phyloP scores from a whole-genome alignment of 2,113 vertebrate species.

The Ictalurus punctatus region DNA sequence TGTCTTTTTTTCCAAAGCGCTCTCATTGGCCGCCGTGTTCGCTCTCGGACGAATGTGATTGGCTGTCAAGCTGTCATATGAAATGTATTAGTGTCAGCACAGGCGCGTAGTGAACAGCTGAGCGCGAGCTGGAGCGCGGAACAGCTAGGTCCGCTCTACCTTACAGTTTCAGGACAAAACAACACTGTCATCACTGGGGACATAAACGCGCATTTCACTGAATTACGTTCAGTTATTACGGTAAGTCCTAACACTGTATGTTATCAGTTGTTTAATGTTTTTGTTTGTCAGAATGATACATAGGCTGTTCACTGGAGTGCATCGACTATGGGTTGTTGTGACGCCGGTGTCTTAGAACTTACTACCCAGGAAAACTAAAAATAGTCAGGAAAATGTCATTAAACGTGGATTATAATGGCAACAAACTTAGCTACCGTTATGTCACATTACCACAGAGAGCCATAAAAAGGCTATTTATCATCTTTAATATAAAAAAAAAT shows the following conservation, averaged over 20 bases:
- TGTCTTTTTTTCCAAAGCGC: not conserved
- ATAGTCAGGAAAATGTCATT: not conserved
- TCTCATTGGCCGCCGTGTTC: slow-evolving; percentile 46
- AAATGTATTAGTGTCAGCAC: slow-evolving; percentile 20
- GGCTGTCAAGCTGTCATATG: slow-evolving; percentile 38
- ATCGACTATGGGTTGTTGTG: not conserved
- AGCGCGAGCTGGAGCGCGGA: slow-evolving; percentile 5
- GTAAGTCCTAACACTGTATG: not conserved
- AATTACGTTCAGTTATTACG: not conserved
- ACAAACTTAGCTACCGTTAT: not conserved
- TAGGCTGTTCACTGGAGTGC: not conserved
- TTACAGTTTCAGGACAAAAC: not conserved
- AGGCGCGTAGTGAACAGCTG: slow-evolving; percentile 52
- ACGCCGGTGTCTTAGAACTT: not conserved
- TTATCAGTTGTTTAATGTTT: not conserved
- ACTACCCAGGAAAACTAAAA: not conserved
- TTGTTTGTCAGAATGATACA: not conserved
- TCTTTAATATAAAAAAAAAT: not conserved
- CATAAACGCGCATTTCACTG: not conserved
- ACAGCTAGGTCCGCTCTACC: not conserved
- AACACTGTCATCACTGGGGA: not conserved
- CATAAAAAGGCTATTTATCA: not conserved
- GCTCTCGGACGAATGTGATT: slow-evolving; percentile 46
- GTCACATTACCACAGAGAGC: not conserved
- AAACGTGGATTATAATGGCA: not conserved